Evolutionary conservation across 2,797 vertebrate genomes (phyloP), one percentile per base, ranked within the genome.

Genomic region (Rhinatrema bivittatum): DNA sequence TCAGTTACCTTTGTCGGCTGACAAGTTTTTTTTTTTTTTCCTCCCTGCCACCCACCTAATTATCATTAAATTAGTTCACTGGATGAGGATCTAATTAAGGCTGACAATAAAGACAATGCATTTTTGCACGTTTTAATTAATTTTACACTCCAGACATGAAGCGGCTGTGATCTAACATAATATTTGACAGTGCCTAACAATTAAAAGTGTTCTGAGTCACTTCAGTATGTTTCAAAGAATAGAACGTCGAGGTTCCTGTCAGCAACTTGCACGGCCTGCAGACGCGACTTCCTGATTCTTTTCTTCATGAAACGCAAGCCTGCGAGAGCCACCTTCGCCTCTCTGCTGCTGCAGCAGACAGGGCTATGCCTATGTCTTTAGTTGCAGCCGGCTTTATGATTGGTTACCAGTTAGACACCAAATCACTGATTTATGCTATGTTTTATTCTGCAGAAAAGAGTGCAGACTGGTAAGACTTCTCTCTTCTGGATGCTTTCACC

Each of bases 81-180:
- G 49, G 38, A 39, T 38, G 55, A 47, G 53, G 31, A 60, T 20
- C 46, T 56, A 46, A 36, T 10, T 3, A 22, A 53, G 41, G 28
- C 6, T 22, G 33, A 35, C 34, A 65, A 53, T 36, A n/a, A 37
- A 49, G 34, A 36, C 31, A 48, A 39, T 39, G 39, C 21, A 32
- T 38, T 49, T 50, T 39, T 47, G 14, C 36, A 36, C 12, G 33
- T 46, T 46, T 57, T 65, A 61, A 58, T 24, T 56, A 58, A 57
- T 55, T 28, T 22, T 57, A 15, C 32, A 37, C 24, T 11, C 33
- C 24, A 37, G 28, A 50, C 42, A 37, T 42, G 39, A 42, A 50
- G 28, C 24, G 29, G 22, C 20, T 17, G 23, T 16, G 16, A 50
- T 50, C 32, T 32, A 42, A 28, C 34, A 31, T 28, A 28, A 31